Base-by-base conservation (phyloP, 2,888 invertebrate genomes). In the Nymphalis c-album region DNA sequence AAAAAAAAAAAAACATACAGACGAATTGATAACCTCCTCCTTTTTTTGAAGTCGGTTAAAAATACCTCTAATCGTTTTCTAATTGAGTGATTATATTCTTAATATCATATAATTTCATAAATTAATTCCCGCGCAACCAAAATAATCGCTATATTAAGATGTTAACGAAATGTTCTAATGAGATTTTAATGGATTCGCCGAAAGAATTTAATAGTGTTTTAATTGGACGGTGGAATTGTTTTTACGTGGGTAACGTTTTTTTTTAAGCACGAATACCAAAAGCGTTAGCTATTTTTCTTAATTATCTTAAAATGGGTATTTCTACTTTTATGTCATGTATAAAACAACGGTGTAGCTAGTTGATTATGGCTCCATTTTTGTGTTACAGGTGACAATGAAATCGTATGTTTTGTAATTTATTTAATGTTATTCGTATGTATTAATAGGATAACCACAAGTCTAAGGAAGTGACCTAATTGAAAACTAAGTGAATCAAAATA, bases 131-230 rank as follows among this genome's bases (percentile, higher is more conserved):
- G 45, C 22, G 68, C 68, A 63, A 68, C 46, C 40, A 64, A 70
- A 72, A 73, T 71, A 74, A 71, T 70, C 63, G 48, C 61, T 69
- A 61, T 71, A 75, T 73, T 72, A 73, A 76, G 75, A 77, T 72
- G 75, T 75, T 67, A 73, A 70, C 71, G 69, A 67, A 71, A 67
- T 62, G 58, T 57, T 65, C 72, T 75, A 75, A 78, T 73, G 74
- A 72, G 71, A 63, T 69, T 77, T 73, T 77, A 77, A 77, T 77
- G 74, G 74, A 68, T 68, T 67, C 65, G 65, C 70, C 69, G 65
- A 71, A 61, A 66, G 71, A 65, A 67, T 72, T 70, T 76, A 73
- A 76, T 68, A 66, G 70, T 58, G 53, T 71, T 68, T 63, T 67
- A 72, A 70, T 74, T 74, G 68, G 57, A 58, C 70, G 47, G 45